Percentiles rank a stretch among this genome's conserved stretches.
Evolutionary conservation across 2,888 invertebrate species (phyloP).

Genomic region (Drosophila barbarae): DNA sequence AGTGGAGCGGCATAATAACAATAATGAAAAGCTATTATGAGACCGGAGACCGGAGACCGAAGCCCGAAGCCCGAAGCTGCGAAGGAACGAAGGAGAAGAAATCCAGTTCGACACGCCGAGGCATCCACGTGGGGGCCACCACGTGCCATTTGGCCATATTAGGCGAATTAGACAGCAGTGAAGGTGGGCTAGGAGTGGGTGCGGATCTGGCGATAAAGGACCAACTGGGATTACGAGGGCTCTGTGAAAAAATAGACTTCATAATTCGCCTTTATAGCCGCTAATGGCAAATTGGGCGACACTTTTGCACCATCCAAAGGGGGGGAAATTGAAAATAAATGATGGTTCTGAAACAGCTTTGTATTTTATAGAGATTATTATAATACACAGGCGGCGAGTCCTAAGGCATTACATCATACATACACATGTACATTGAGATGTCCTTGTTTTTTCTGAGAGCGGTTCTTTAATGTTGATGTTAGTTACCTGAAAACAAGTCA

Average conservation of each 20-base stretch:
- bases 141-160: constrained; percentile 68
- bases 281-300: constrained; percentile 74
- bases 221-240: constrained; percentile 9
- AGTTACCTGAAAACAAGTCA: no score
- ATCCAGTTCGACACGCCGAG: constrained; percentile 60
- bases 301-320: constrained; percentile 11
- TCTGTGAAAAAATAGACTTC: constrained; percentile 33
- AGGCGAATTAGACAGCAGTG: constrained; percentile 67
- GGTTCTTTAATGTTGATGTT: no score
- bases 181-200: neutral
- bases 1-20: constrained; percentile 75
- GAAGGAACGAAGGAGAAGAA: constrained; percentile 27
- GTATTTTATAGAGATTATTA: neutral
- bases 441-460: neutral
- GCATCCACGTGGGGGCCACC: constrained; percentile 16
- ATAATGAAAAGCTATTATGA: constrained; percentile 79
- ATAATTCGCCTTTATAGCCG: constrained; percentile 70
- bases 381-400: neutral
- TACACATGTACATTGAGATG: neutral
- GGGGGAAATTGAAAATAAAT: constrained; percentile 11
- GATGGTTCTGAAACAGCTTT: constrained; percentile 1
- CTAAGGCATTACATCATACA: neutral
- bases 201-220: constrained; percentile 48
- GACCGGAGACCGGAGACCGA: constrained; percentile 58
- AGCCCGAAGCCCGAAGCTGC: constrained; percentile 45